phyloP scores from a whole-genome alignment of 2,797 vertebrate species.

The Myripristis jacobus region DNA sequence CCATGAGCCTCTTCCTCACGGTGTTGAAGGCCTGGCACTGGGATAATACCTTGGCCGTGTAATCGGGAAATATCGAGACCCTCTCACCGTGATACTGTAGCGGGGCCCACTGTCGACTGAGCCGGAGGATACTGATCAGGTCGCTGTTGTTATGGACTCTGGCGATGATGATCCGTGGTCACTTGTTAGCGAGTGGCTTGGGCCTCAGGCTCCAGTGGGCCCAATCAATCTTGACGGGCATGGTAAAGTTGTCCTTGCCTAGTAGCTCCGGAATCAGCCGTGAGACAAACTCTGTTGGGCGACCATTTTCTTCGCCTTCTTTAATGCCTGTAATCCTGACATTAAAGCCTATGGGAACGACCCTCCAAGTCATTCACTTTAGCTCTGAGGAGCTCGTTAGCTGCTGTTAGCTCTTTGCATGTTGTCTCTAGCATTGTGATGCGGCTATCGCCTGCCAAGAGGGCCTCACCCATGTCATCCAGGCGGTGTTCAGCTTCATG shows the following conservation, averaged over 20 bases:
- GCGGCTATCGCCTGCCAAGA: not conserved
- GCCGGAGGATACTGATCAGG: not conserved
- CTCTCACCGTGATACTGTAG: not conserved
- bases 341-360: too few relatives aligned
- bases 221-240: not conserved
- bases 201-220: conserved; percentile 5
- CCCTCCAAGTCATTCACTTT: conserved; percentile 8
- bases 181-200: not conserved
- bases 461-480: not conserved
- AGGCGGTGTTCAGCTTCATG: not conserved
- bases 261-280: not conserved
- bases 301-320: too few relatives aligned
- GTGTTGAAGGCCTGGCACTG: not conserved
- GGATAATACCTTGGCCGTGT: not conserved
- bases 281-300: not conserved
- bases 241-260: not conserved
- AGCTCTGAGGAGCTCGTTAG: conserved; percentile 6
- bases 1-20: too few relatives aligned
- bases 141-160: conserved; percentile 2
- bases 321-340: too few relatives aligned
- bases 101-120: not conserved
- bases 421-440: not conserved
- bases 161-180: not conserved
- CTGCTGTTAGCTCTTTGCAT: conserved; percentile 4
- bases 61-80: not conserved